Percentiles rank a stretch among this genome's conserved stretches.
phyloP scores from a whole-genome alignment of 2,113 vertebrate species.

The Macroglossus sobrinus region DNA sequence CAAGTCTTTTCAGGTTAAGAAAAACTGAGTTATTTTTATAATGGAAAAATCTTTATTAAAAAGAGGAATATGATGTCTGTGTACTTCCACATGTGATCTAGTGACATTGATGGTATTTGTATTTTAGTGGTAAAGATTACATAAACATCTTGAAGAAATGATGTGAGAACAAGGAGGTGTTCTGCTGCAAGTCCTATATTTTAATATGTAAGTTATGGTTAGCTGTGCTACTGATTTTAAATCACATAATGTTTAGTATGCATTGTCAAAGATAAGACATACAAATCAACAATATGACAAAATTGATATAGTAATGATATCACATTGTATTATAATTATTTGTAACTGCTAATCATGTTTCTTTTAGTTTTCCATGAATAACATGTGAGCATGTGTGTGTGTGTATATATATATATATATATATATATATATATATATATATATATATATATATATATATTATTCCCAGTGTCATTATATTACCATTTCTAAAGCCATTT shows the following conservation, averaged over 20 bases:
- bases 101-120: not conserved
- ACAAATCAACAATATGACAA: conserved; percentile 45
- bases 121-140: not conserved
- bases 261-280: conserved; percentile 16
- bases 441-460: not conserved
- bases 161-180: not conserved
- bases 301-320: conserved; percentile 25
- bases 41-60: not conserved
- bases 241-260: not conserved
- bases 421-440: too few species aligned
- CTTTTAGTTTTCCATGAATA: conserved; percentile 27
- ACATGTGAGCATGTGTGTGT: not conserved
- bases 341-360: not conserved
- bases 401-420: too few species aligned
- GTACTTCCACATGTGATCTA: not conserved
- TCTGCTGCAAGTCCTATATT: conserved; percentile 16
- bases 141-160: not conserved
- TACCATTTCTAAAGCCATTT: conserved; percentile 9
- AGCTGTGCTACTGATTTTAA: conserved; percentile 42
- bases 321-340: conserved; percentile 44
- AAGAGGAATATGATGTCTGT: not conserved
- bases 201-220: conserved; percentile 15
- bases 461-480: conserved; percentile 34
- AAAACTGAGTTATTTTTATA: not conserved
- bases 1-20: not conserved